phyloP scores from a whole-genome alignment of 2,113 vertebrate species.

The Rhinolophus sinicus region DNA sequence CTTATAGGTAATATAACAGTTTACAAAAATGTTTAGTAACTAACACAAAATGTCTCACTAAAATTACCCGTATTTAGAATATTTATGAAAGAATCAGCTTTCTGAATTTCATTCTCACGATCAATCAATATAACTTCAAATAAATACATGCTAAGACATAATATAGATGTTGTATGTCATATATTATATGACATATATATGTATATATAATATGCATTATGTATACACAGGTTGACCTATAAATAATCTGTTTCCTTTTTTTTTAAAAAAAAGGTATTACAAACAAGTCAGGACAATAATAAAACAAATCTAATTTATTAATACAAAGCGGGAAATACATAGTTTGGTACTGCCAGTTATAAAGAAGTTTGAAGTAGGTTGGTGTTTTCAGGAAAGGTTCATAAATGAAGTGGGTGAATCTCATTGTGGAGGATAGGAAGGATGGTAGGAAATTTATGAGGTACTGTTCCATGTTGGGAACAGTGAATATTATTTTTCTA shows the following conservation, averaged over 20 bases:
- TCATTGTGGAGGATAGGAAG: not conserved
- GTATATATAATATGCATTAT: not conserved
- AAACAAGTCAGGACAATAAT: not conserved
- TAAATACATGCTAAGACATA: not conserved
- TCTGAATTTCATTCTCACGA: not conserved
- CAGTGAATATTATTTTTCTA: not conserved
- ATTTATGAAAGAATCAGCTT: not conserved
- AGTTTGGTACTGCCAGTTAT: not conserved
- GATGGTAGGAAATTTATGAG: not conserved
- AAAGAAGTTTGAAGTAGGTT: not conserved
- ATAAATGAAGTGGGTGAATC: not conserved
- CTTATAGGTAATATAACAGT: not conserved
- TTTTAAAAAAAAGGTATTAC: not conserved
- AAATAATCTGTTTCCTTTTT: not conserved
- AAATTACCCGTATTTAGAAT: not conserved
- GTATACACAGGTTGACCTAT: not conserved
- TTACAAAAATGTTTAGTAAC: slow-evolving; percentile 21
- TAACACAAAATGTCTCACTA: not conserved
- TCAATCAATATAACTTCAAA: not conserved
- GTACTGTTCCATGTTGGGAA: not conserved
- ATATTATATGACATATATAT: not conserved
- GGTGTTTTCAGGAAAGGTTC: not conserved
- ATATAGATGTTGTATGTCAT: not conserved
- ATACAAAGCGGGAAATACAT: not conserved
- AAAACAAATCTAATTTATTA: not conserved